Evolutionary conservation across 1,140 invertebrate genomes (phyloP).

Genomic region (Patella vulgata): DNA sequence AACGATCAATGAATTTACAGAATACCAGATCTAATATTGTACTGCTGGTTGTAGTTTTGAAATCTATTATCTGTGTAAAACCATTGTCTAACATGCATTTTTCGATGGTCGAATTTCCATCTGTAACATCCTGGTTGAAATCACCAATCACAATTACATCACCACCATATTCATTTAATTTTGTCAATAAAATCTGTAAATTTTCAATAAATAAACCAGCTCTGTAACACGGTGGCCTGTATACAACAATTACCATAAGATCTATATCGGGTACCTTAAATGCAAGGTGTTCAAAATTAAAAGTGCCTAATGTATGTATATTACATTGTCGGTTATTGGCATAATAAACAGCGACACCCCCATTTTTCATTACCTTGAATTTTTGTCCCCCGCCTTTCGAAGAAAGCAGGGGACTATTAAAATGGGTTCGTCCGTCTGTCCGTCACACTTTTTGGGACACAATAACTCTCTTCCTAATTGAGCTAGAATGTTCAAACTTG

Average conservation of each 20-base stretch:
- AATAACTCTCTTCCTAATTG: too few relatives aligned
- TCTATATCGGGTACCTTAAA: not conserved
- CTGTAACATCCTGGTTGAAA: conserved; percentile 17
- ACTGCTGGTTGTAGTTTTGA: conserved; percentile 4
- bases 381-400: too few relatives aligned
- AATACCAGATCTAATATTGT: conserved; percentile 15
- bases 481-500: too few relatives aligned
- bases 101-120: not conserved
- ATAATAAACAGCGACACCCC: not conserved
- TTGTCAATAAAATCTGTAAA: not conserved
- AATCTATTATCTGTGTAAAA: conserved; percentile 9
- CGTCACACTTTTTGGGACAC: too few relatives aligned
- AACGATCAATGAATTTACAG: not conserved
- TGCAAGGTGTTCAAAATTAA: conserved; percentile 3
- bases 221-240: conserved; percentile 17
- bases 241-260: conserved; percentile 5
- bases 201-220: not conserved
- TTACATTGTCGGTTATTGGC: not conserved
- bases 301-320: not conserved
- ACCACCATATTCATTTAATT: not conserved
- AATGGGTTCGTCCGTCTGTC: too few relatives aligned
- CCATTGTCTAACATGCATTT: not conserved
- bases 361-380: too few relatives aligned
- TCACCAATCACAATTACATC: conserved; percentile 14
- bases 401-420: too few relatives aligned